A percentile compares a stretch with the other conserved stretches of the same genome.
Evolutionary conservation across 2,113 vertebrate genomes (phyloP).

Genomic region (Leucoraja erinaceus): DNA sequence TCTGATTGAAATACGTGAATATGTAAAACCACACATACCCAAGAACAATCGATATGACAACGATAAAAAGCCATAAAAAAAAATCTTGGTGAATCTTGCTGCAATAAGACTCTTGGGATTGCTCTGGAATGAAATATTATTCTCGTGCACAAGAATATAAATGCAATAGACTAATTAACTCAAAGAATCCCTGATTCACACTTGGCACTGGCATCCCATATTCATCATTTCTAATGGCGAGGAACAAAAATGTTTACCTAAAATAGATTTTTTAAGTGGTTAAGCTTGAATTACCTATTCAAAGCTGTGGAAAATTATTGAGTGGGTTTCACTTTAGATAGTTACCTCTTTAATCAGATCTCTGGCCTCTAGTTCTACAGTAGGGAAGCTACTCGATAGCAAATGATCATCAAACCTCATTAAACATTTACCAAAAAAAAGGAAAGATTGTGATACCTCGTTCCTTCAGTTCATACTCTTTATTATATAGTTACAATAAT

Average conservation of each 20-base stretch:
- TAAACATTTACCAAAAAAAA: not conserved
- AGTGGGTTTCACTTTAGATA: not conserved
- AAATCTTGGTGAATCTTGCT: not conserved
- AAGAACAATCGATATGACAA: not conserved
- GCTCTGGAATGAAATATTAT: not conserved
- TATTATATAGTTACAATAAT: not conserved
- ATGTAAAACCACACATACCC: not conserved
- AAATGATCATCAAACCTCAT: slow-evolving; percentile 6
- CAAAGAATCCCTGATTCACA: not conserved
- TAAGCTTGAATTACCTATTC: not conserved
- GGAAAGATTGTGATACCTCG: not conserved
- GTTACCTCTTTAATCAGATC: slow-evolving; percentile 7
- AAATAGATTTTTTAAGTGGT: slow-evolving; percentile 12
- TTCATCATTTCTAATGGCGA: slow-evolving; percentile 16
- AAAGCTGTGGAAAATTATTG: not conserved
- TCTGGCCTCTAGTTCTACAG: not conserved
- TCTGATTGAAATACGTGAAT: not conserved
- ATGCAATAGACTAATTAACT: not conserved
- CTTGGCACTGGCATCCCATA: not conserved
- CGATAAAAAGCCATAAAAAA: not conserved
- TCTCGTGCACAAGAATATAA: not conserved
- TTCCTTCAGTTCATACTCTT: not conserved
- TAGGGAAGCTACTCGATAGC: not conserved
- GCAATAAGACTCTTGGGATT: not conserved
- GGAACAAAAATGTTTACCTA: slow-evolving; percentile 23